A percentile compares a stretch with the other conserved stretches of the same genome.
These are phyloP conservation scores for Thunnus albacares DNA, from an alignment of 2,797 vertebrate species.

Conservation along the genomic window DNA sequence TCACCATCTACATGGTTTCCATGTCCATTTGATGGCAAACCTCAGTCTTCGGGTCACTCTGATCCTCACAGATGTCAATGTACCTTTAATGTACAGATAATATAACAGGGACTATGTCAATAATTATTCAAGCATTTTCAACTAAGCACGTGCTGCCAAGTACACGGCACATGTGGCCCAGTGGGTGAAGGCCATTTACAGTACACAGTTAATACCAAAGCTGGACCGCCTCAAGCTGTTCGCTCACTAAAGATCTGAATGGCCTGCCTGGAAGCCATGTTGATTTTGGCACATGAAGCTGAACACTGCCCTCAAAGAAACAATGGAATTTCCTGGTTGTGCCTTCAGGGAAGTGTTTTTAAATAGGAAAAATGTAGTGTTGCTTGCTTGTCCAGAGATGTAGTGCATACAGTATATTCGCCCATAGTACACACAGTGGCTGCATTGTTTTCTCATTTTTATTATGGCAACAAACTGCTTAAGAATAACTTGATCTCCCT, in stretches of 20 bases:
- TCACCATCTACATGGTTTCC: slow-evolving; percentile 56
- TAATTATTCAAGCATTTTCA: slow-evolving; percentile 54
- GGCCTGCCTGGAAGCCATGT: slow-evolving; percentile 77
- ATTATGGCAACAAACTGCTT: slow-evolving; percentile 58
- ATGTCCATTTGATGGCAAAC: slow-evolving; percentile 56
- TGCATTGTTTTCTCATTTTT: slow-evolving; percentile 30
- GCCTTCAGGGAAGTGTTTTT: slow-evolving; percentile 81
- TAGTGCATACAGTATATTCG: slow-evolving; percentile 53
- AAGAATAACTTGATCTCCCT: slow-evolving; percentile 46
- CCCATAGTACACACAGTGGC: slow-evolving; percentile 49
- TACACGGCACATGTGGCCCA: slow-evolving; percentile 35
- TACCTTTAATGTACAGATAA: slow-evolving; percentile 62
- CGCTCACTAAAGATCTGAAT: slow-evolving; percentile 48
- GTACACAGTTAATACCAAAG: slow-evolving; percentile 77
- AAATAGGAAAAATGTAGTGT: slow-evolving; percentile 58
- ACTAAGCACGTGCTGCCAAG: slow-evolving; percentile 46
- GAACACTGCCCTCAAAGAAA: slow-evolving; percentile 80
- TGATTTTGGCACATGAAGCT: slow-evolving; percentile 81
- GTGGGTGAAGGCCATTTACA: slow-evolving; percentile 50
- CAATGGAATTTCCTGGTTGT: slow-evolving; percentile 79
- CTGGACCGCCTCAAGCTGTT: slow-evolving; percentile 63
- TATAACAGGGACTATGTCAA: slow-evolving; percentile 41
- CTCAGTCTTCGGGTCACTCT: slow-evolving; percentile 50
- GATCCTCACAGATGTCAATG: slow-evolving; percentile 54
- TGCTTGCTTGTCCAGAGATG: slow-evolving; percentile 73